Conservation (phyloP, 1,140 invertebrate species). For the Ostrea denselamellosa region DNA sequence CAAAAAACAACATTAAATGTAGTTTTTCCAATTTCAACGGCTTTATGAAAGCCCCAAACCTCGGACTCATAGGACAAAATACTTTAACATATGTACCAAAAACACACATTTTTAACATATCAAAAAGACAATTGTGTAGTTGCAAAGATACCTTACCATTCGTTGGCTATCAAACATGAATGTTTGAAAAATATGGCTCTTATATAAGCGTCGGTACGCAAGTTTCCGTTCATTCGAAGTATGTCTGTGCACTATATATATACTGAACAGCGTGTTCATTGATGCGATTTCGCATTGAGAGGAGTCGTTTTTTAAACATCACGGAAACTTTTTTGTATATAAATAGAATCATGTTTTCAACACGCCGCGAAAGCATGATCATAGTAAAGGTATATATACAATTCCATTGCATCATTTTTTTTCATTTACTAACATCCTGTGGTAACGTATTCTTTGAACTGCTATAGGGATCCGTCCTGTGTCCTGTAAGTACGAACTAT, state of each 20-base stretch:
- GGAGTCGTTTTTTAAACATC: not conserved
- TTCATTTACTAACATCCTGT: not conserved
- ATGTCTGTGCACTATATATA: not conserved
- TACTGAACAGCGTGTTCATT: not conserved
- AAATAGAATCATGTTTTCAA: constrained; percentile 17
- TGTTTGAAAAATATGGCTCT: no score
- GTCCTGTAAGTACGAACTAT: not conserved
- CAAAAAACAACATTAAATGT: no score
- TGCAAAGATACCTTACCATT: no score
- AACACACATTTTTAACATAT: no score
- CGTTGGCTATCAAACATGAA: no score
- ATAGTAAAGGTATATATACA: not conserved
- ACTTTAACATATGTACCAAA: no score
- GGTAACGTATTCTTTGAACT: not conserved
- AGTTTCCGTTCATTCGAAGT: not conserved
- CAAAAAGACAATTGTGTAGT: no score
- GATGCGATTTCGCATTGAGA: not conserved
- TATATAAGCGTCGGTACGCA: no score
- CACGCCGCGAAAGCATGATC: constrained; percentile 6
- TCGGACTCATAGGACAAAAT: no score
- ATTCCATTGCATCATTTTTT: constrained; percentile 8
- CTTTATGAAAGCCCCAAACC: no score
- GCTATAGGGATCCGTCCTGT: not conserved
- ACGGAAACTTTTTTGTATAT: constrained; percentile 3
- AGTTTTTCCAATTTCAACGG: no score